phyloP scores from a whole-genome alignment of 2,113 vertebrate species.

The Tragulus kanchil region DNA sequence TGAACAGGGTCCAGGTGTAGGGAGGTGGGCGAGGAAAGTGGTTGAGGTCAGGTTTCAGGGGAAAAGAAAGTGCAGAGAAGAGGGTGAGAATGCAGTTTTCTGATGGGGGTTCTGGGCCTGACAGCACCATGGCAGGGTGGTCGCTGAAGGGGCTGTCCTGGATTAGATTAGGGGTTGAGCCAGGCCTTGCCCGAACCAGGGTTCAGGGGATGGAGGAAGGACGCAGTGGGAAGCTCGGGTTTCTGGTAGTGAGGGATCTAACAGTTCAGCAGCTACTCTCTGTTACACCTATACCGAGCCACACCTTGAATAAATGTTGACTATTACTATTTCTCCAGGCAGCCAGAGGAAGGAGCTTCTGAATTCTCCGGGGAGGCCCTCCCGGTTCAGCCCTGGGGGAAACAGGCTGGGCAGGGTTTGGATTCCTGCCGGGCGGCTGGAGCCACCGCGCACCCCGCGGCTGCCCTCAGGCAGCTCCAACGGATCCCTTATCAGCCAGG shows the following conservation, averaged over 20 bases:
- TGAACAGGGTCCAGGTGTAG: neutral
- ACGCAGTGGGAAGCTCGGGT: neutral
- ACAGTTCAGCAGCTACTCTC: neutral
- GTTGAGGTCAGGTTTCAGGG: neutral
- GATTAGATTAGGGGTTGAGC: neutral
- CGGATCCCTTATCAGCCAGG: neutral
- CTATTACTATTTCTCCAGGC: neutral
- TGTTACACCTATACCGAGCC: neutral
- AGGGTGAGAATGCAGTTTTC: neutral
- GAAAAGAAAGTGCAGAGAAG: neutral
- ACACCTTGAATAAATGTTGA: neutral
- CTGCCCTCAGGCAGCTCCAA: neutral
- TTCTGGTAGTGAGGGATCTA: neutral
- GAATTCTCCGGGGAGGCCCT: neutral
- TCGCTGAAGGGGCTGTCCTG: rapidly evolving
- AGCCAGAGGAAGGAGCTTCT: neutral
- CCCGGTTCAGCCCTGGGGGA: neutral
- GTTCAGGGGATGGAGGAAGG: neutral
- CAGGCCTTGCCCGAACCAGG: rapidly evolving
- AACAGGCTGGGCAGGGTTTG: neutral
- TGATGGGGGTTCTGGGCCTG: neutral
- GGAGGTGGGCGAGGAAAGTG: too few relatives aligned
- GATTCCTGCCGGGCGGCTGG: neutral
- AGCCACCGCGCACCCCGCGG: rapidly evolving
- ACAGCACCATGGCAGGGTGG: neutral